phyloP scores from a whole-genome alignment of 2,113 vertebrate genomes.

The Alethe castanea region DNA sequence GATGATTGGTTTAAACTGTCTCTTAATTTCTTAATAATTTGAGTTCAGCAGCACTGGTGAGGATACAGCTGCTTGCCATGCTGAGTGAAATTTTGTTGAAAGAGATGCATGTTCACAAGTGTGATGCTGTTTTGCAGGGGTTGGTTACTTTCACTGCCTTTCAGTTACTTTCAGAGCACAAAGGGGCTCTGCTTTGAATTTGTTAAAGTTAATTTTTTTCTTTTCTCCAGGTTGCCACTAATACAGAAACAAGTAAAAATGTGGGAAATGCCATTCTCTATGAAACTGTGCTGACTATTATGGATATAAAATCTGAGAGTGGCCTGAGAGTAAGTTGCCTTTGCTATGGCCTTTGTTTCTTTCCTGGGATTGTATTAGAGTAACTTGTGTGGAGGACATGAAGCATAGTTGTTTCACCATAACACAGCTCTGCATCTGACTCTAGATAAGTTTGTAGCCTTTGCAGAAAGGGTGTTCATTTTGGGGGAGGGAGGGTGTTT shows the following conservation, averaged over 20 bases:
- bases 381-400: neutral
- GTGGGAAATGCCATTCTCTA: slow-evolving; percentile 99
- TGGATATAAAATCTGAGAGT: slow-evolving; percentile 99
- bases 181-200: neutral
- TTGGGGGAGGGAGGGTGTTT: too few species aligned
- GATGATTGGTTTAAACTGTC: neutral
- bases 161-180: neutral
- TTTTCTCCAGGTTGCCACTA: slow-evolving; percentile 91
- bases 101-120: neutral
- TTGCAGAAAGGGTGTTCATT: neutral
- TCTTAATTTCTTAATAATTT: neutral
- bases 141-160: neutral
- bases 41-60: neutral
- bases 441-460: neutral
- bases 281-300: slow-evolving; percentile 98
- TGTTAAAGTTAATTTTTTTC: neutral
- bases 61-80: neutral
- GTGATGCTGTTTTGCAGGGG: neutral
- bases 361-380: neutral
- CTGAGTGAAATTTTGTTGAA: neutral
- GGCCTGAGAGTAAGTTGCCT: slow-evolving; percentile 88
- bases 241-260: slow-evolving; percentile 99
- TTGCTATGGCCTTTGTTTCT: neutral
- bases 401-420: neutral
- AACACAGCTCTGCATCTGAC: neutral